Evolutionary conservation across 2,113 vertebrate species (phyloP).

Genomic region (Cyanoliseus patagonus): DNA sequence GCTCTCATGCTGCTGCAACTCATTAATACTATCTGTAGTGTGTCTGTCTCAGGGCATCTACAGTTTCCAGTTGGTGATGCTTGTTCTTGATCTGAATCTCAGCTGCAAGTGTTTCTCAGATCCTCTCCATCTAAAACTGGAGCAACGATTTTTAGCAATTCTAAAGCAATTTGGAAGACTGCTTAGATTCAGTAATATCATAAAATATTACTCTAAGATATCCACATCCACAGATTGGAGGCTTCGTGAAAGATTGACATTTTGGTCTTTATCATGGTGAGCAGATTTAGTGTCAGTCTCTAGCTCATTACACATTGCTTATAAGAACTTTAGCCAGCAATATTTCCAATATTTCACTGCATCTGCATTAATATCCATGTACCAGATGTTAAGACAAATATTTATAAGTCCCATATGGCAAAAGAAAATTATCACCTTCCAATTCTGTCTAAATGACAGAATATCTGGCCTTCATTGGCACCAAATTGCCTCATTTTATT

Average conservation of each 20-base stretch:
- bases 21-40: neutral
- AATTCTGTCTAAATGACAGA: neutral
- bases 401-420: neutral
- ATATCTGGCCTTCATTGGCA: neutral
- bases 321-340: neutral
- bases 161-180: neutral
- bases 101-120: neutral
- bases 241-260: neutral
- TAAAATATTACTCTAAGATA: neutral
- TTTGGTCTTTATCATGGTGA: neutral
- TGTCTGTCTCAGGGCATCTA: neutral
- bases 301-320: neutral
- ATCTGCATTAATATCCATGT: neutral
- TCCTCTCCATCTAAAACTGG: neutral
- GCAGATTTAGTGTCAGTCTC: neutral
- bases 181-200: neutral
- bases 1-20: neutral
- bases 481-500: neutral
- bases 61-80: neutral
- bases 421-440: neutral
- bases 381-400: neutral
- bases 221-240: neutral
- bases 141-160: neutral
- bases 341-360: neutral
- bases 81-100: neutral